These are phyloP conservation scores for Tympanoctomys barrerae DNA, from an alignment of 2,797 vertebrate genomes.

Conservation along the genomic window DNA sequence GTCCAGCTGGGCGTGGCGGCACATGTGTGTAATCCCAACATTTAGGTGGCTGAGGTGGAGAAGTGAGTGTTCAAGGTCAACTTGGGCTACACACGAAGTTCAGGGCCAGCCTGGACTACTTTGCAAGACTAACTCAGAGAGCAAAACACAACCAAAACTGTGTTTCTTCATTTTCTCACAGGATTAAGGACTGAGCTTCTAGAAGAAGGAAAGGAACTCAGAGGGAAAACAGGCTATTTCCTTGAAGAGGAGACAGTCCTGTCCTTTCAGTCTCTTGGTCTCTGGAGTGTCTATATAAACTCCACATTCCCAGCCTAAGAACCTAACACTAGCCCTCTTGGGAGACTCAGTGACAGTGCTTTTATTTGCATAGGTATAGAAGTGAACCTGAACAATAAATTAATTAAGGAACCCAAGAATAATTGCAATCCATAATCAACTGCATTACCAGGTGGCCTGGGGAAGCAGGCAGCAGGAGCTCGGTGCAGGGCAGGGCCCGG, in stretches of 20 bases:
- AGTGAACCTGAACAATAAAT: neutral
- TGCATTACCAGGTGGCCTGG: neutral
- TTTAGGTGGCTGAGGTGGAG: neutral
- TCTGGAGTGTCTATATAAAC: neutral
- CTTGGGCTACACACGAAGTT: neutral
- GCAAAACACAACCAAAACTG: neutral
- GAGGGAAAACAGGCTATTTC: slow-evolving; percentile 21
- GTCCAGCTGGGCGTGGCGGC: neutral
- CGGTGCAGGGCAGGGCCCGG: neutral
- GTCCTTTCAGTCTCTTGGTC: neutral
- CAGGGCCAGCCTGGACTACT: neutral
- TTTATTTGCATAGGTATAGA: slow-evolving; percentile 39
- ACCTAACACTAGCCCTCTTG: neutral
- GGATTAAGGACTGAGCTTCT: slow-evolving; percentile 52
- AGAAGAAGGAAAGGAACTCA: slow-evolving; percentile 27
- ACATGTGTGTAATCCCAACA: neutral
- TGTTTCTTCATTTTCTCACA: slow-evolving; percentile 55
- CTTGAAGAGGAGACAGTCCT: slow-evolving; percentile 25
- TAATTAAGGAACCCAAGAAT: neutral
- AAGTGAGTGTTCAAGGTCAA: neutral
- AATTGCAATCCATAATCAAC: slow-evolving; percentile 1
- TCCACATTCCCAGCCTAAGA: neutral
- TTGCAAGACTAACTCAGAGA: neutral
- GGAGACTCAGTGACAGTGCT: neutral
- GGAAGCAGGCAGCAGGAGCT: neutral